Conservation (phyloP, 2,888 invertebrate genomes). For the Lasioglossum vierecki region DNA sequence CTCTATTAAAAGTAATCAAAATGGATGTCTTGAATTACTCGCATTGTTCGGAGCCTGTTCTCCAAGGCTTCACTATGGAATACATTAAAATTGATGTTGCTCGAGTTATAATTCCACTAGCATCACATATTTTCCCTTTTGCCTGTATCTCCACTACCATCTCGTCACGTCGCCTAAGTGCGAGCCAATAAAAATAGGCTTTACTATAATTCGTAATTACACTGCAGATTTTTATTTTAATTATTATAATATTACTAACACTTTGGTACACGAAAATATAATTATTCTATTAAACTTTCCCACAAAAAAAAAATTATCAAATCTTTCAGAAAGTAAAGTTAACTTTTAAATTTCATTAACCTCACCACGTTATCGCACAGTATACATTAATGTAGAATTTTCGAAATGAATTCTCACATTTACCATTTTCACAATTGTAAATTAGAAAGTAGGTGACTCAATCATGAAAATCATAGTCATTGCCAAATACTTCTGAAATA, state of each 20-base stretch:
- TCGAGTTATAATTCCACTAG: background rate
- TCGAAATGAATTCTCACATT: background rate
- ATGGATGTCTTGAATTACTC: background rate
- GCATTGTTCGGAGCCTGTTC: background rate
- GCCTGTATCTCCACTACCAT: background rate
- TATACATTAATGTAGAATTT: too few relatives aligned
- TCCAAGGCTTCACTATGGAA: background rate
- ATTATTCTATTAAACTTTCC: too few relatives aligned
- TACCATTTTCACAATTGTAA: background rate
- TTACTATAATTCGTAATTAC: background rate
- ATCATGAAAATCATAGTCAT: too few relatives aligned
- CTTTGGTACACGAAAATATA: too few relatives aligned
- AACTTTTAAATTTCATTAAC: too few relatives aligned
- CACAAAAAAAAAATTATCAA: too few relatives aligned
- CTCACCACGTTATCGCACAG: too few relatives aligned
- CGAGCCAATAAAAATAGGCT: background rate
- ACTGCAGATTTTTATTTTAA: background rate
- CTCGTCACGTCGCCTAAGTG: background rate
- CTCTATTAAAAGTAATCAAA: constrained; percentile 17
- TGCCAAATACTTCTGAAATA: too few relatives aligned
- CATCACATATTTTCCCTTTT: background rate
- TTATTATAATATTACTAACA: too few relatives aligned
- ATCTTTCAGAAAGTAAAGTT: too few relatives aligned
- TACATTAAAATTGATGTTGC: background rate
- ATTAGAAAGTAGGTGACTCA: background rate